Percentiles rank a stretch among this genome's conserved stretches.
phyloP scores from a whole-genome alignment of 2,888 invertebrate species.

The Polyommatus iphigenia region DNA sequence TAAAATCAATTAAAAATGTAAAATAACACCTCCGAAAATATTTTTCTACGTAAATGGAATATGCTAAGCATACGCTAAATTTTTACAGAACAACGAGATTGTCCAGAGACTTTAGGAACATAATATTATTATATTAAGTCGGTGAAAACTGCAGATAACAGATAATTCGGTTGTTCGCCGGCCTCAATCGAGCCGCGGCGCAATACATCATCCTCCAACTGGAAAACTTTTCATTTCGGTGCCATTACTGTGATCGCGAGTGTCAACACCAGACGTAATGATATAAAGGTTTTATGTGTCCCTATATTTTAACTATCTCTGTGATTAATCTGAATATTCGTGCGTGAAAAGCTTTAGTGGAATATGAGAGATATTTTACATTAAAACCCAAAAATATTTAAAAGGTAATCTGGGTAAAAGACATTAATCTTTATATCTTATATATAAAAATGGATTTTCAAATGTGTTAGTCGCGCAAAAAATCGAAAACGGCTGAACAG shows the following conservation, averaged over 20 bases:
- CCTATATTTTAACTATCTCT: slow-evolving; percentile 12
- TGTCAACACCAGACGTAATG: slow-evolving; percentile 53
- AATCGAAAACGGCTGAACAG: too few relatives aligned
- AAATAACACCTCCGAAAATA: too few relatives aligned
- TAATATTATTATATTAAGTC: too few relatives aligned
- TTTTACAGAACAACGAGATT: not conserved
- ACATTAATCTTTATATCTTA: too few relatives aligned
- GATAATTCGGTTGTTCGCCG: not conserved
- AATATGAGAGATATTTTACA: not conserved
- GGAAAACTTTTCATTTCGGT: slow-evolving; percentile 56
- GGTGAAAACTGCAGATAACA: too few relatives aligned
- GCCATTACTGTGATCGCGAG: slow-evolving; percentile 58
- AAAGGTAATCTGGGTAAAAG: too few relatives aligned
- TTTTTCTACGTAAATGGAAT: too few relatives aligned
- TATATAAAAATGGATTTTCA: too few relatives aligned
- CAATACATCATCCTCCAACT: slow-evolving; percentile 57
- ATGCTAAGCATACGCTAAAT: too few relatives aligned
- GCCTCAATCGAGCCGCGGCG: slow-evolving; percentile 36
- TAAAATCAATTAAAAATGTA: too few relatives aligned
- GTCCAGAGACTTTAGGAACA: not conserved
- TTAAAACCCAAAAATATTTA: too few relatives aligned
- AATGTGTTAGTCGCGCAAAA: too few relatives aligned
- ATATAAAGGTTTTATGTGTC: slow-evolving; percentile 16
- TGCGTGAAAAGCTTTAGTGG: not conserved
- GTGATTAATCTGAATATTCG: not conserved